Percentiles rank a stretch among this genome's conserved stretches.
phyloP scores from a whole-genome alignment of 2,888 invertebrate species.

The Chrysolina americana region DNA sequence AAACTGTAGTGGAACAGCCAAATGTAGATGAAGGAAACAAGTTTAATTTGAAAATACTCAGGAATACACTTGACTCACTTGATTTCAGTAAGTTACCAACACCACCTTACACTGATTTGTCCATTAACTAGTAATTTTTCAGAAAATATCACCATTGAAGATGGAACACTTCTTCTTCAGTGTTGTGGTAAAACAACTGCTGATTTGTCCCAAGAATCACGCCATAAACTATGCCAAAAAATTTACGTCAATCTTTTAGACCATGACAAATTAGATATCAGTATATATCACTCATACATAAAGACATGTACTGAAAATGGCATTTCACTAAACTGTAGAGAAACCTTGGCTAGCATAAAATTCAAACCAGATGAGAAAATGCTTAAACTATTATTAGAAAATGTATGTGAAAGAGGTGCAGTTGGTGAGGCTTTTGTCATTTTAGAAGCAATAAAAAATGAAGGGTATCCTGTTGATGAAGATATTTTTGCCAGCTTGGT shows the following conservation, averaged over 20 bases:
- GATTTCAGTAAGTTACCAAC: constrained; percentile 13
- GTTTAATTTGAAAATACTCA: constrained; percentile 20
- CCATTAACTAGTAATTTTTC: constrained; percentile 39
- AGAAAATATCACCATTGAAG: constrained; percentile 66
- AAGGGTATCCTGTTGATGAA: constrained; percentile 72
- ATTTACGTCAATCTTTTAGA: constrained; percentile 73
- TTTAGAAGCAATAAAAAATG: constrained; percentile 75
- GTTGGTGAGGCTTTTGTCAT: constrained; percentile 73
- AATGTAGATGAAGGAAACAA: neutral
- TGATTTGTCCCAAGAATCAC: constrained; percentile 69
- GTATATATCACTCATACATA: constrained; percentile 74
- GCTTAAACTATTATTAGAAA: constrained; percentile 73
- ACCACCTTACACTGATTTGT: neutral
- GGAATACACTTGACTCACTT: neutral
- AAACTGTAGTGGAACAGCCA: neutral
- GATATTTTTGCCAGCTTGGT: constrained; percentile 75
- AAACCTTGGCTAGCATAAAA: constrained; percentile 71
- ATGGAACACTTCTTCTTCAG: constrained; percentile 71
- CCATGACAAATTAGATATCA: constrained; percentile 68
- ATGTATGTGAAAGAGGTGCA: constrained; percentile 74
- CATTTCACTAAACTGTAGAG: constrained; percentile 67
- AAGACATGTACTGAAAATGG: constrained; percentile 75
- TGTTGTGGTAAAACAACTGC: constrained; percentile 74
- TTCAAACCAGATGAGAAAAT: constrained; percentile 72
- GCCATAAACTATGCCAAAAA: constrained; percentile 71